Base-by-base conservation (phyloP, 2,797 vertebrate genomes). In the Limosa lapponica region DNA sequence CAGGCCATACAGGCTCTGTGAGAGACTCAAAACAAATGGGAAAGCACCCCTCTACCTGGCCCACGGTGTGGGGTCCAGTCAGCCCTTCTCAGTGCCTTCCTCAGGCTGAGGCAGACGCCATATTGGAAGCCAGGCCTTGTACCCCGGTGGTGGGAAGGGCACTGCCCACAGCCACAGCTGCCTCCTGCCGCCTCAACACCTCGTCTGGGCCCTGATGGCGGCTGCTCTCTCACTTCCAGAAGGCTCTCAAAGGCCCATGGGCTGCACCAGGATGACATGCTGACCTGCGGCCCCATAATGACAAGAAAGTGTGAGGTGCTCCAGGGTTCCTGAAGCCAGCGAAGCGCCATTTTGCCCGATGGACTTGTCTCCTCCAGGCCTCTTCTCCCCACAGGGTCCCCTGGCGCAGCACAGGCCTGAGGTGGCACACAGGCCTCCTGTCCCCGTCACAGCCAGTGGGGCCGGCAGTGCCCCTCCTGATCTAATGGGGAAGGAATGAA, bases 301-400 rank as follows among this genome's bases (percentile, higher is more conserved):
- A 39, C 34, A 61, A 58, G 25, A 24, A 49, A 22, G n/a, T 0
- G 14, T 82, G 67, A 55, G 13, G 46, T 55, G 36, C 11, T 7
- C 12, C 0, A 0, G 34, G 24, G 4, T 10, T 65, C 34, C 46
- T 7, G 20, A 24, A 52, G 44, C 16, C 43, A 16, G 20, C 0
- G 1, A 64, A 74, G 39, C 0, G 0, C 59, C 4, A 0, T 44
- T 52, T 19, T 25, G 28, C 15, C 43, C 2, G 0, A 22, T 39
- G 66, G 20, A 78, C 32, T 6, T 6, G 3, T 44, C 24, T 61
- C 5, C 24, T 49, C 44, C 49, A 46, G 37, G 28, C 16, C 39
- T 19, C n/a, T 37, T 44, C 54, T 67, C 43, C 34, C 6, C 43
- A 28, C 37, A 65, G 36, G 24, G 19, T 36, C 27, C 44, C 19